These are phyloP conservation scores for Drosophila phalerata DNA, from an alignment of 2,888 invertebrate genomes.

Conservation along the genomic window DNA sequence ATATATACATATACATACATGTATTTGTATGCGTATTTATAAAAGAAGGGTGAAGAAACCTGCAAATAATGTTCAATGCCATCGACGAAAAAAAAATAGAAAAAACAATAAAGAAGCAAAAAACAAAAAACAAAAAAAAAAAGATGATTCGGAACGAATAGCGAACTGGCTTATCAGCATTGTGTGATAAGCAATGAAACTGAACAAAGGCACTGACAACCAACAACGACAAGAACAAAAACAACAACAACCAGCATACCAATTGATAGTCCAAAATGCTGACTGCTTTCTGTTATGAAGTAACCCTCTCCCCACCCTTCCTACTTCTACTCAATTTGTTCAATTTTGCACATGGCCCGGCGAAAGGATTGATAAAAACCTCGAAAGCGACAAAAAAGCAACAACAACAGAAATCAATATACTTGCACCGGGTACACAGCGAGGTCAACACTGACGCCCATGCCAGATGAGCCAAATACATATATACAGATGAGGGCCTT, in stretches of 20 bases:
- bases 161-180: conserved; percentile 65
- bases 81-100: conserved; percentile 51
- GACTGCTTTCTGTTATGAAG: conserved; percentile 19
- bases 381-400: conserved; percentile 40
- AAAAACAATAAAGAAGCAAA: conserved; percentile 32
- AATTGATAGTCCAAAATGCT: conserved; percentile 39
- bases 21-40: conserved; percentile 13
- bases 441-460: conserved; percentile 75
- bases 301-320: neutral
- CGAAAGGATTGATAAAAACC: conserved; percentile 58
- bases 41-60: conserved; percentile 77
- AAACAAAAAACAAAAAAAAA: conserved; percentile 45
- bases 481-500: conserved; percentile 16
- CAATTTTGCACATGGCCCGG: conserved; percentile 70
- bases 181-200: conserved; percentile 66
- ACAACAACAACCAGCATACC: conserved; percentile 13
- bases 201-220: conserved; percentile 64
- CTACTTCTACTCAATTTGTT: neutral
- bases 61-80: conserved; percentile 81
- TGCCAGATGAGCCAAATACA: conserved; percentile 35
- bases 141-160: conserved; percentile 45
- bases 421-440: conserved; percentile 54
- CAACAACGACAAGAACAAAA: conserved; percentile 17
- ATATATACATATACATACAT: conserved; percentile 1
- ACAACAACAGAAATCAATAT: conserved; percentile 62